These are phyloP conservation scores for Dascillus cervinus DNA, from an alignment of 2,888 invertebrate species.

Conservation along the genomic window DNA sequence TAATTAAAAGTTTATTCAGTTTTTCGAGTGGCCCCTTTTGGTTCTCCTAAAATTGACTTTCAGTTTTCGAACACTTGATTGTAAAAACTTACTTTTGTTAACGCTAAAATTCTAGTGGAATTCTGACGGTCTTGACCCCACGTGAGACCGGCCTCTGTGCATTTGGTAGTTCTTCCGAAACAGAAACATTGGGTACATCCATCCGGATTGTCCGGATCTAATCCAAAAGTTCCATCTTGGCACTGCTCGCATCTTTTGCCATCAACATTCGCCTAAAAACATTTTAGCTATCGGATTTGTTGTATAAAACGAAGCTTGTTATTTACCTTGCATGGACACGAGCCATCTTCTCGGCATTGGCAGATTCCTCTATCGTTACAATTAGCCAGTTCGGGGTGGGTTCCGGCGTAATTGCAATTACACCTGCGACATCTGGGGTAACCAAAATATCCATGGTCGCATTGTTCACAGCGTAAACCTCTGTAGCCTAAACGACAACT, in stretches of 20 bases:
- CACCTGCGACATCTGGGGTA: slow-evolving; percentile 84
- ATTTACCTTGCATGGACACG: slow-evolving; percentile 82
- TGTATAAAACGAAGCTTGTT: too few species aligned
- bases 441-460: slow-evolving; percentile 80
- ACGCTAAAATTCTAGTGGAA: slow-evolving; percentile 41
- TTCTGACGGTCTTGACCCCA: slow-evolving; percentile 72
- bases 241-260: slow-evolving; percentile 83
- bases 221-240: slow-evolving; percentile 77
- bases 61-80: too few species aligned
- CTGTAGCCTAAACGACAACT: slow-evolving; percentile 66
- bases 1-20: slow-evolving; percentile 32
- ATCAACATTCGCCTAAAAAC: slow-evolving; percentile 63
- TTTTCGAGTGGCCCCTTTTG: slow-evolving; percentile 5
- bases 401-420: slow-evolving; percentile 71
- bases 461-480: slow-evolving; percentile 72
- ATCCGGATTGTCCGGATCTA: slow-evolving; percentile 65
- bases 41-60: too few species aligned
- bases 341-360: slow-evolving; percentile 68
- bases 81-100: too few species aligned
- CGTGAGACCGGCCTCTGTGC: slow-evolving; percentile 71
- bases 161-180: slow-evolving; percentile 77
- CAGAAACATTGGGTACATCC: slow-evolving; percentile 97
- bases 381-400: slow-evolving; percentile 42
- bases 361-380: slow-evolving; percentile 51
- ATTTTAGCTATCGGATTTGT: not conserved